Evolutionary conservation across 2,113 vertebrate genomes (phyloP).

Genomic region (Ptychochromis oligacanthus): DNA sequence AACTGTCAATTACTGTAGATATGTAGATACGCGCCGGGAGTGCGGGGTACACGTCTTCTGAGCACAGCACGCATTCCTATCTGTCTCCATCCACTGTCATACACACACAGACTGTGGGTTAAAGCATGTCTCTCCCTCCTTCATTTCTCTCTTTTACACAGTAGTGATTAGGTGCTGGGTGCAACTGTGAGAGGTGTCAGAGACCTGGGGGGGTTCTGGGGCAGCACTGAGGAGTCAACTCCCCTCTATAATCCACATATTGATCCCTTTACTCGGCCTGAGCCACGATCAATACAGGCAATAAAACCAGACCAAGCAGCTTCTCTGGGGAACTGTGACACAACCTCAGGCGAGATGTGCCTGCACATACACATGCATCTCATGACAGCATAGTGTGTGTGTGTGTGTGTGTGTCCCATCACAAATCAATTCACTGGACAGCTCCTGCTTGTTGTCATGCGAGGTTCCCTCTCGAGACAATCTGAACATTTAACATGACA

Average conservation of each 20-base stretch:
- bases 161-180: conserved; percentile 18
- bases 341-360: conserved; percentile 40
- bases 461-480: conserved; percentile 32
- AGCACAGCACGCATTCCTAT: background rate
- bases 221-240: conserved; percentile 41
- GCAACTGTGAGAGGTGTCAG: conserved; percentile 6
- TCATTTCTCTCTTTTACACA: conserved; percentile 16
- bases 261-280: conserved; percentile 53
- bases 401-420: conserved; percentile 27
- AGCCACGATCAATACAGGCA: conserved; percentile 69
- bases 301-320: conserved; percentile 63
- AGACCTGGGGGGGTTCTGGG: conserved; percentile 3
- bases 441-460: conserved; percentile 25
- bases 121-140: background rate
- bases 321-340: conserved; percentile 57
- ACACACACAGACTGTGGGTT: background rate
- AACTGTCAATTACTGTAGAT: conserved; percentile 85
- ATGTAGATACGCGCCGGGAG: conserved; percentile 21
- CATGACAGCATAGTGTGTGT: background rate
- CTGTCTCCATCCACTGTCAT: background rate
- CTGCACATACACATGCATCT: conserved; percentile 8
- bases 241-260: conserved; percentile 58
- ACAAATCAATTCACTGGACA: conserved; percentile 62
- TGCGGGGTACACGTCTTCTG: background rate
- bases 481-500: conserved; percentile 42